Base-by-base conservation (phyloP, 2,888 invertebrate species). In the Nymphalis urticae region DNA sequence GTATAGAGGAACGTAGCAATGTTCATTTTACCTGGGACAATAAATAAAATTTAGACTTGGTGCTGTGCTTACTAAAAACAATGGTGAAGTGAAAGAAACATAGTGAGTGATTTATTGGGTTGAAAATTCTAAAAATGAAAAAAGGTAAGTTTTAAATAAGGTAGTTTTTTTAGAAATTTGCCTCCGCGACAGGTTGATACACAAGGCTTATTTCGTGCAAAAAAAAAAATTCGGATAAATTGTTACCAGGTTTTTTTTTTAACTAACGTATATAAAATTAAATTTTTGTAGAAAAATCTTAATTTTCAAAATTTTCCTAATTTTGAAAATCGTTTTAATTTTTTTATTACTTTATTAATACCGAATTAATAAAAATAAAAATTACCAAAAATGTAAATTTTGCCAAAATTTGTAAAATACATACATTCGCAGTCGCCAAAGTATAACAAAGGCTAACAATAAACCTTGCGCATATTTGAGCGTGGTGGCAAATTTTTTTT, bases 91-190 rank as follows among this genome's bases (percentile, higher is more conserved):
- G 79, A 81, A 71, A 76, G 81, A 84, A 81, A 76, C 77, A 71
- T 74, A 76, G 74, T 75, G 81, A 79, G 82, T 79, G 70, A 72
- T 79, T 75, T 76, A 60, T 69, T 69, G 75, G 68, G 80, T 78
- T 79, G 66, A 66, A 72, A 72, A 81, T 79, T 79, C 77, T 76
- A 74, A 75, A 4, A 75, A 77, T 76, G 83, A 76, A 42, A 42
- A 81, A 80, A 89, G 90, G 90, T 90, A 81, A 80, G 88, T 79
- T 75, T 76, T 50, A 47, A 42, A 53, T 69, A 64, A 21, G 51
- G 58, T 58, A 64, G 48, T 70, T 64, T 56, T 24, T 24, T 24
- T n/a, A 51, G 42, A 42, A 42, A 42, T 13, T 42, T 42, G 64
- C 64, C 64, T 19, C 68, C 24, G 32, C 36, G 47, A 10, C n/a